phyloP scores from a whole-genome alignment of 2,113 vertebrate species.

The Procapra przewalskii region DNA sequence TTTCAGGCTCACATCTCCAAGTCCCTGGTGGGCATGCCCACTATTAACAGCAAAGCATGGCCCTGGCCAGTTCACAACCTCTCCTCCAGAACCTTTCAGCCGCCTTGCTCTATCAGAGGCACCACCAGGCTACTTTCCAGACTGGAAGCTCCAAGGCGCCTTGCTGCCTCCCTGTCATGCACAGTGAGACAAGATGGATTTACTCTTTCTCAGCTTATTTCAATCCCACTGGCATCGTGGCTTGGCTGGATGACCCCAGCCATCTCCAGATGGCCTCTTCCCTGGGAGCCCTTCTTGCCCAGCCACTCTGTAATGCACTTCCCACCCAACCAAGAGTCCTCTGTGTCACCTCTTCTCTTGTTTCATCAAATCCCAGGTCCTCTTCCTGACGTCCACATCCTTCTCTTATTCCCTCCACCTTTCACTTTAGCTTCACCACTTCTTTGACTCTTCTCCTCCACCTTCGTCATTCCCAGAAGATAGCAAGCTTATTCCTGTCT shows the following conservation, averaged over 20 bases:
- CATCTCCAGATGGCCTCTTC: neutral
- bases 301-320: neutral
- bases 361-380: neutral
- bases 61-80: neutral
- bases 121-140: neutral
- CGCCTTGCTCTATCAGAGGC: neutral
- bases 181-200: neutral
- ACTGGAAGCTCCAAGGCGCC: neutral
- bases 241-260: neutral
- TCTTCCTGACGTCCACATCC: neutral
- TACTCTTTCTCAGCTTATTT: neutral
- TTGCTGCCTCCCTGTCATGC: neutral
- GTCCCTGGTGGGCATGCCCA: neutral
- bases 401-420: neutral
- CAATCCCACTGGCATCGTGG: neutral
- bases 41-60: neutral
- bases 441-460: neutral
- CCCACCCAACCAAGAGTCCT: neutral
- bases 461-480: neutral
- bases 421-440: neutral
- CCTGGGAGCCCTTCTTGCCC: neutral
- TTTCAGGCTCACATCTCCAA: neutral
- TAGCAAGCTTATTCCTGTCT: neutral
- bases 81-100: neutral
- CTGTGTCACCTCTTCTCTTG: neutral